A percentile compares a stretch with the other conserved stretches of the same genome.
Conservation (phyloP, 2,113 vertebrate genomes). For the Ursus arctos region DNA sequence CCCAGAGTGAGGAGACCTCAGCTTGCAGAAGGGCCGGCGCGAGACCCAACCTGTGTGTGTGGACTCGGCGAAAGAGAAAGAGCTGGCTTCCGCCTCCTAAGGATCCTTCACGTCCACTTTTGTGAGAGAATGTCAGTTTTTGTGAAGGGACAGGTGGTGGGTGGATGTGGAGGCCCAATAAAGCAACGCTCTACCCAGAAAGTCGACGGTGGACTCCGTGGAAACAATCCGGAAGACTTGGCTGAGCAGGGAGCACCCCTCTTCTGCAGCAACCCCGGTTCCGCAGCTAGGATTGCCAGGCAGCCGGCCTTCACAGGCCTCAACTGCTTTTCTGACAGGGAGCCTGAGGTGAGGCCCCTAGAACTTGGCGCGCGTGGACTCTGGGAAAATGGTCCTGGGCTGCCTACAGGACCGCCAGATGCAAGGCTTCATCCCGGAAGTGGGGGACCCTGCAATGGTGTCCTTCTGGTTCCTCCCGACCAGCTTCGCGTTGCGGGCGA, state of each 20-base stretch:
- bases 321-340: slow-evolving; percentile 91
- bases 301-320: slow-evolving; percentile 92
- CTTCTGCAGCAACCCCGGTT: slow-evolving; percentile 94
- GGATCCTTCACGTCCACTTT: not conserved
- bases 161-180: slow-evolving; percentile 95
- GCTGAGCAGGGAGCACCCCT: slow-evolving; percentile 93
- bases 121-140: not conserved
- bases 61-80: slow-evolving; percentile 88
- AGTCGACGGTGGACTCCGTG: slow-evolving; percentile 97
- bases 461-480: slow-evolving; percentile 95
- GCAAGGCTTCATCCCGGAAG: slow-evolving; percentile 94
- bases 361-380: slow-evolving; percentile 93
- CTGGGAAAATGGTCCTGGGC: slow-evolving; percentile 95
- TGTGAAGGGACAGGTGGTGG: slow-evolving; percentile 92
- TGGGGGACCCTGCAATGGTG: slow-evolving; percentile 95
- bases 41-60: slow-evolving; percentile 87
- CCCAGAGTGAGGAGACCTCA: slow-evolving; percentile 88
- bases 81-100: rapidly evolving
- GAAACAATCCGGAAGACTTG: slow-evolving; percentile 98
- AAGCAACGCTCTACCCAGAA: slow-evolving; percentile 95
- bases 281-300: slow-evolving; percentile 92
- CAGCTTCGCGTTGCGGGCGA: slow-evolving; percentile 94
- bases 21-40: slow-evolving; percentile 84
- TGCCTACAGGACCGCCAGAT: slow-evolving; percentile 95
- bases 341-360: slow-evolving; percentile 92